phyloP scores from a whole-genome alignment of 2,888 invertebrate genomes.

The Dicroscelio sp. region DNA sequence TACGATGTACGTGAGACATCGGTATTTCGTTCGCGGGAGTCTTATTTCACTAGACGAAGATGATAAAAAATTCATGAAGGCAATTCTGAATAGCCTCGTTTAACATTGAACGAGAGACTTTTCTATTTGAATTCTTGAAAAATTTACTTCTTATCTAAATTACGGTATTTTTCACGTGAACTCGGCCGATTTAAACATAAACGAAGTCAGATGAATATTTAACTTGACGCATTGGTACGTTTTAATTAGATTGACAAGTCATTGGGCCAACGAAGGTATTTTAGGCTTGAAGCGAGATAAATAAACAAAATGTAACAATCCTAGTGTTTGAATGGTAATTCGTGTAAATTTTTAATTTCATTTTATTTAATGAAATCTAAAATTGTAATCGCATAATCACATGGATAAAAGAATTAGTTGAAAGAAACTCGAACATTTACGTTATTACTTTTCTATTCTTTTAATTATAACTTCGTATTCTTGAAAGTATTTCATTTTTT shows the following conservation, averaged over 20 bases:
- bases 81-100: conserved; percentile 70
- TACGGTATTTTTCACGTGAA: conserved; percentile 58
- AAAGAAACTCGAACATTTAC: too few relatives aligned
- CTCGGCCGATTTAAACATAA: conserved; percentile 39
- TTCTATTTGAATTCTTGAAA: conserved; percentile 65
- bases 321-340: too few relatives aligned
- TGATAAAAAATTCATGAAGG: conserved; percentile 75
- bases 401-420: too few relatives aligned
- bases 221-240: neutral
- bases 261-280: too few relatives aligned
- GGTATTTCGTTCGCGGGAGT: conserved; percentile 52
- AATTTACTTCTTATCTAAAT: conserved; percentile 69
- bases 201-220: neutral
- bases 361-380: too few relatives aligned
- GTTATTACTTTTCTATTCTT: too few relatives aligned
- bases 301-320: too few relatives aligned
- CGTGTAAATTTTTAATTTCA: too few relatives aligned
- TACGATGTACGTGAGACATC: conserved; percentile 73
- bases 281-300: too few relatives aligned
- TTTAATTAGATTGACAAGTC: neutral
- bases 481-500: too few relatives aligned
- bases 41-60: conserved; percentile 70
- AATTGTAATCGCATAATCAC: too few relatives aligned
- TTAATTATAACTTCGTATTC: too few relatives aligned
- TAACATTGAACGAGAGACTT: conserved; percentile 61